Evolutionary conservation across 2,888 invertebrate genomes (phyloP).

Genomic region (Eilema caniola): DNA sequence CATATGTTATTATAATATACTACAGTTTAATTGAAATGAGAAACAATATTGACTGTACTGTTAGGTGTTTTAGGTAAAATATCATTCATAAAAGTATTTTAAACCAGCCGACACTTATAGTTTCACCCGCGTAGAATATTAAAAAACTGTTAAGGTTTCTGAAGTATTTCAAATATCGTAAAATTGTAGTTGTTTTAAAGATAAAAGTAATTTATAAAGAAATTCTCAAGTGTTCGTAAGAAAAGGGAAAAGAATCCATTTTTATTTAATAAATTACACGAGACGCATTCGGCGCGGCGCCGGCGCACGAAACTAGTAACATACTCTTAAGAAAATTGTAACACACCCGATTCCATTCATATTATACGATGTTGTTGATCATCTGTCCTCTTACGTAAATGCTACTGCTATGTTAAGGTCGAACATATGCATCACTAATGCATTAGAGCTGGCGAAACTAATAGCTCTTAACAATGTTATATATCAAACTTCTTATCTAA

Average conservation of each 20-base stretch:
- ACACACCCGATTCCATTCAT: constrained; percentile 64
- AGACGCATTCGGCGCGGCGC: not conserved
- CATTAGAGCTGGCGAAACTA: constrained; percentile 72
- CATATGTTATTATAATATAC: too few relatives aligned
- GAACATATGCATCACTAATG: constrained; percentile 58
- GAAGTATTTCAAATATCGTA: too few relatives aligned
- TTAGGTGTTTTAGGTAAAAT: too few relatives aligned
- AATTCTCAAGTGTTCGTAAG: not conserved
- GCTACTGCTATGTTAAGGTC: constrained; percentile 62
- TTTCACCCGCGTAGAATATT: too few relatives aligned
- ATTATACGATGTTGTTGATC: constrained; percentile 61
- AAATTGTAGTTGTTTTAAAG: too few relatives aligned
- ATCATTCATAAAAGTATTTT: too few relatives aligned
- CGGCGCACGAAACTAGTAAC: constrained; percentile 26
- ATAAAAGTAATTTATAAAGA: not conserved
- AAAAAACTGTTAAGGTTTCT: too few relatives aligned
- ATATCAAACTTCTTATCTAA: constrained; percentile 56
- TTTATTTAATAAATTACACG: too few relatives aligned
- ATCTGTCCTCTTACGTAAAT: constrained; percentile 61
- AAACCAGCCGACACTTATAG: too few relatives aligned
- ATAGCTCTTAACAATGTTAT: constrained; percentile 61
- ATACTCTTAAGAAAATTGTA: constrained; percentile 27
- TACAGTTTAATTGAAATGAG: too few relatives aligned
- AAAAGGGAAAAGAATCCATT: not conserved
- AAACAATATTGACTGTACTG: too few relatives aligned